A percentile compares a stretch with the other conserved stretches of the same genome.
Evolutionary conservation across 2,888 invertebrate genomes (phyloP).

Genomic region (Drosophila quasianomalipes): DNA sequence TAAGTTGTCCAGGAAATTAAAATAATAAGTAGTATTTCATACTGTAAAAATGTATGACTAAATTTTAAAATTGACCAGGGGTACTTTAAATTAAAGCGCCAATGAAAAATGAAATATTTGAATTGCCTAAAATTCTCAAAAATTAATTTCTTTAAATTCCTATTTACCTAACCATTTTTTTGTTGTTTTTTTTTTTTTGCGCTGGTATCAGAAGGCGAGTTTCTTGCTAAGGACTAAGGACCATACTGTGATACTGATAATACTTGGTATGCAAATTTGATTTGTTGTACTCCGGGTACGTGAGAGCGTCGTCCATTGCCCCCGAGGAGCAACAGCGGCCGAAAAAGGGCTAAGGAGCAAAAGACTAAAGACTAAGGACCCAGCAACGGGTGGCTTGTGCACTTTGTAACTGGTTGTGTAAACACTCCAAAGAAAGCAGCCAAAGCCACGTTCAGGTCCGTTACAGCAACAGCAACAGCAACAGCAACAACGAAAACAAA

Average conservation of each 20-base stretch:
- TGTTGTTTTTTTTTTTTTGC: neutral
- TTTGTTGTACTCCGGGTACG: slow-evolving; percentile 76
- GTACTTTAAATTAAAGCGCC: neutral
- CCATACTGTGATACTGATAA: slow-evolving; percentile 74
- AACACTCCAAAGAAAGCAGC: slow-evolving; percentile 74
- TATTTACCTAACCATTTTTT: slow-evolving; percentile 1
- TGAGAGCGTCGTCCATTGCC: slow-evolving; percentile 58
- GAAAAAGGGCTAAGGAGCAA: slow-evolving; percentile 31
- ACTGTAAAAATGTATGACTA: neutral
- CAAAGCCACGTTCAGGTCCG: slow-evolving; percentile 47
- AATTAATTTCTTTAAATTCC: slow-evolving; percentile 11
- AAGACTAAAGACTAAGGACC: slow-evolving; percentile 31
- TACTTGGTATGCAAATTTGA: slow-evolving; percentile 84
- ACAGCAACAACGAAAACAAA: neutral
- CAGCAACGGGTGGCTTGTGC: slow-evolving; percentile 65
- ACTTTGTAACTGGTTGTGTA: slow-evolving; percentile 84
- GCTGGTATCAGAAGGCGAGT: slow-evolving; percentile 18
- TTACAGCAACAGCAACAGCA: slow-evolving; percentile 29
- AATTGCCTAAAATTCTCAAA: neutral
- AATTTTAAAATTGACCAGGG: neutral
- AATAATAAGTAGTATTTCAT: neutral
- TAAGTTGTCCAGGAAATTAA: neutral
- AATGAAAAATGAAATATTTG: neutral
- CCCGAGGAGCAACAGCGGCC: slow-evolving; percentile 36
- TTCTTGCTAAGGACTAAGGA: slow-evolving; percentile 22